Evolutionary conservation across 2,113 vertebrate species (phyloP).

Genomic region (Entelurus aequoreus): DNA sequence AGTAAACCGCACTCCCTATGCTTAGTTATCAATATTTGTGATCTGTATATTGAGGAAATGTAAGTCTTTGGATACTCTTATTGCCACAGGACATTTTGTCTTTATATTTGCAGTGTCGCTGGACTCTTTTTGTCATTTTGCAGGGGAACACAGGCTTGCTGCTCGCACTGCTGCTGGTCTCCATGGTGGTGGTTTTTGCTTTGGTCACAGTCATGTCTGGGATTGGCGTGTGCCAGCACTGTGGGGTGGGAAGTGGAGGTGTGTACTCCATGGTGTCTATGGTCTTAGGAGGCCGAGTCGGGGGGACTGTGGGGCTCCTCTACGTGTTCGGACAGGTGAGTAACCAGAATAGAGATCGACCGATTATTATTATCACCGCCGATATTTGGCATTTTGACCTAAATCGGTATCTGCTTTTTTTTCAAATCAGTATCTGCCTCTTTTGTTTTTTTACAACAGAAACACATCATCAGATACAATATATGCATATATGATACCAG

Average conservation of each 20-base stretch:
- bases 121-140: neutral
- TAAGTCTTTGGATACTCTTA: too few relatives aligned
- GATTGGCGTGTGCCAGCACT: constrained; percentile 83
- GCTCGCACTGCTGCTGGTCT: constrained; percentile 87
- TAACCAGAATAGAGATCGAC: neutral
- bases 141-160: constrained; percentile 93
- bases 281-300: constrained; percentile 82
- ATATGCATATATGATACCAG: too few relatives aligned
- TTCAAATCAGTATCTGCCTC: neutral
- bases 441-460: too few relatives aligned
- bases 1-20: too few relatives aligned
- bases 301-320: constrained; percentile 87
- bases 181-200: constrained; percentile 84
- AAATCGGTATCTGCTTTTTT: neutral
- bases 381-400: too few relatives aligned
- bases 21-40: too few relatives aligned
- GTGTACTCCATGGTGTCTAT: constrained; percentile 95
- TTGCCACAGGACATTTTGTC: too few relatives aligned
- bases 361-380: too few relatives aligned
- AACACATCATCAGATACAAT: too few relatives aligned
- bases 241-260: constrained; percentile 81
- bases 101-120: neutral
- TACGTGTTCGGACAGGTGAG: constrained; percentile 95
- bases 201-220: constrained; percentile 90
- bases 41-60: too few relatives aligned